Base-by-base conservation (phyloP, 2,888 invertebrate genomes). In the Cryptocheilus praepositus region DNA sequence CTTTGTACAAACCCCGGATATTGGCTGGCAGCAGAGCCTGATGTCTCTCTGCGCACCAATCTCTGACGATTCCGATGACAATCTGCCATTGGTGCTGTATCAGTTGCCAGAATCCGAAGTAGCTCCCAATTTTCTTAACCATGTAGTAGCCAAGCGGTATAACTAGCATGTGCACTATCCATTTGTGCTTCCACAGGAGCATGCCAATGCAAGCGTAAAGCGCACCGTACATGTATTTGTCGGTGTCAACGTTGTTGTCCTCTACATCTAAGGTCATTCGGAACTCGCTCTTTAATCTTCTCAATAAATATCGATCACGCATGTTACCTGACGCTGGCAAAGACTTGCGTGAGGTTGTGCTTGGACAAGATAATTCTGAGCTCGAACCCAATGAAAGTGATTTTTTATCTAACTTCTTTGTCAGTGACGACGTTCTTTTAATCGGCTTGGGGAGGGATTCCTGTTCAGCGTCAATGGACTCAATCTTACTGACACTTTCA, bases 151-250 rank as follows among this genome's bases (percentile, higher is more conserved):
- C 90, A 63, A 96, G 90, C 7, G 96, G 96, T 76, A 97, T 91
- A 0, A 95, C 91, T 60, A 96, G 90, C 22, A 97, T 91, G 7
- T 94, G 93, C 73, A 96, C 89, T 66, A 96, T 89, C 95, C 96
- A 96, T 60, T 95, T 92, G 83, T 97, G 94, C 81, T 95, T 95
- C 94, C 96, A 97, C 16, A 97, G 91, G 36, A 96, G 91, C 90
- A 97, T 96, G 61, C 94, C 92, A 7, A 94, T 89, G 80, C 97
- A 96, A 1, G 94, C 94, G 90, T 96, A 96, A 76, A 96, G 91
- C 13, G 97, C 89, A 3, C 93, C 91, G 82, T 94, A 95, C 81
- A 96, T 93, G 83, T 95, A 96, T 54, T 81, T 85, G 61, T 85
- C 86, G 0, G 86, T 84, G 68, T 86, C 84, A 18, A 84, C 85